Evolutionary conservation across 2,888 invertebrate species (phyloP).

Genomic region (Torymus auratus): DNA sequence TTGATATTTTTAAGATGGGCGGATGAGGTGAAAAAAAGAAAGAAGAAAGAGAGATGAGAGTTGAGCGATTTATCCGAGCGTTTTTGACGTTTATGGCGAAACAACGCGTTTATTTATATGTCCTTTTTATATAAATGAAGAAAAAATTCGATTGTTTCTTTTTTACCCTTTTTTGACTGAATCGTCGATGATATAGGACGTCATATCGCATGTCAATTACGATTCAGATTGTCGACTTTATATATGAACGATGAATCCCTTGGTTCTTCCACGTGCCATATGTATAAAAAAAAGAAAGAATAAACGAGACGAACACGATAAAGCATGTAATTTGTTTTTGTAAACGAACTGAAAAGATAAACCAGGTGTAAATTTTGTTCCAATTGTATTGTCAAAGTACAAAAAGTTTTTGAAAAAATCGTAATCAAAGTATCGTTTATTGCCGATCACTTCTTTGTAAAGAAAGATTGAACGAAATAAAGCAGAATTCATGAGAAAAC

Average conservation of each 20-base stretch:
- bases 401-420: slow-evolving; percentile 30
- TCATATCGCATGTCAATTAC: slow-evolving; percentile 48
- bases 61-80: slow-evolving; percentile 59
- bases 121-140: slow-evolving; percentile 33
- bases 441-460: slow-evolving; percentile 38
- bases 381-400: slow-evolving; percentile 35
- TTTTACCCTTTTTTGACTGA: slow-evolving; percentile 43
- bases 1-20: slow-evolving; percentile 54
- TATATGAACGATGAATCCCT: slow-evolving; percentile 39
- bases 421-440: slow-evolving; percentile 49
- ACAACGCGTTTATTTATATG: slow-evolving; percentile 47
- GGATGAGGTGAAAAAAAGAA: too few species aligned
- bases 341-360: slow-evolving; percentile 25
- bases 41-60: slow-evolving; percentile 53
- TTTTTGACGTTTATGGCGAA: slow-evolving; percentile 51
- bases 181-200: slow-evolving; percentile 42
- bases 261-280: slow-evolving; percentile 58
- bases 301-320: slow-evolving; percentile 15
- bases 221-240: slow-evolving; percentile 44
- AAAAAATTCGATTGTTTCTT: slow-evolving; percentile 20
- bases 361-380: slow-evolving; percentile 46
- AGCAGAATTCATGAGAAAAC: slow-evolving; percentile 8
- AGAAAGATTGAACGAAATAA: slow-evolving; percentile 38
- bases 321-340: slow-evolving; percentile 8
- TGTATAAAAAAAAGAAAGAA: slow-evolving; percentile 38